Evolutionary conservation across 2,888 invertebrate genomes (phyloP), one percentile per base, ranked within the genome.

Genomic region (Hybos culiciformis): DNA sequence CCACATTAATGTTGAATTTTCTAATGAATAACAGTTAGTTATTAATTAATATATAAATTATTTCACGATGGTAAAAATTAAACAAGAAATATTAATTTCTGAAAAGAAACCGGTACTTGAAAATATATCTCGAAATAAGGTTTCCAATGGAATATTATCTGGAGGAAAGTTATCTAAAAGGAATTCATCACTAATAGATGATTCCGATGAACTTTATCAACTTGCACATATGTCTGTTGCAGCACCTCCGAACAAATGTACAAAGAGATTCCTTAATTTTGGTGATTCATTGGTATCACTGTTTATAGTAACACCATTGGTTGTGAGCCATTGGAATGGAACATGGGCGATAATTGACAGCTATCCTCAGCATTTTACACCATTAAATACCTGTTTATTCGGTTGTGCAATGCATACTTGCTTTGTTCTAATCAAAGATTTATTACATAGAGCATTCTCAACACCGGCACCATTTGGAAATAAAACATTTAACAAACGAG

Each of bases 341-440:
- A 63, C 68, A 14, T 77, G 74, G 75, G 58, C 56, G 23, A 55
- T 71, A 39, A 64, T 74, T 66, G 69, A 72, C 44, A 46, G 62
- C 29, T 60, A 71, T 51, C 46, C 56, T 1, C 54, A 66, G 37
- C 68, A 70, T 49, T 69, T 71, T 54, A 40, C 12, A 32, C 43
- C 48, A 18, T 41, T 39, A 43, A 47, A 50, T 67, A 62, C 23
- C 37, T 73, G 70, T 49, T 42, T 71, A 1, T 54, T 74, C 26
- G 77, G 79, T 2, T 63, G 70, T 5, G 49, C 67, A 1, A 55
- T 78, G 21, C 76, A 78, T 50, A 54, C 70, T 8, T 59, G 68
- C n/a, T 75, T 79, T 46, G 70, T 76, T 0, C 54, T 80, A 39
- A 48, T 71, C 26, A 72, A 74, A 62, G 72, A 64, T 15, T 51